These are phyloP conservation scores for Agriotes lineatus DNA, from an alignment of 2,888 invertebrate genomes.

Conservation along the genomic window DNA sequence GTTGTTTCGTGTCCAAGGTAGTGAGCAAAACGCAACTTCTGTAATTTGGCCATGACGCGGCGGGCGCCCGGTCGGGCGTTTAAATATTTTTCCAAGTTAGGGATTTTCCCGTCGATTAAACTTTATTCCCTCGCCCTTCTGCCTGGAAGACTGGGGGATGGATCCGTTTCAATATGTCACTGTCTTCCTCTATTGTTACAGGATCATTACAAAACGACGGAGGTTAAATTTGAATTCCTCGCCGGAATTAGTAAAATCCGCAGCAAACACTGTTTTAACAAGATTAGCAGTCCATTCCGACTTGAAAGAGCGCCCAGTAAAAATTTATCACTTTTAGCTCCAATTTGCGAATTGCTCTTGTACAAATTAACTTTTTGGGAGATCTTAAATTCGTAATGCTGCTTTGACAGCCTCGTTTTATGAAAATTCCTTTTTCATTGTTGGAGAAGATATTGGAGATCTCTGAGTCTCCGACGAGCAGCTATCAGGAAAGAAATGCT, in stretches of 20 bases:
- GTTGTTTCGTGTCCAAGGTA: constrained; percentile 12
- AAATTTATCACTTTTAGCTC: no score
- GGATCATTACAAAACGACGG: constrained; percentile 28
- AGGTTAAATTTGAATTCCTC: constrained; percentile 27
- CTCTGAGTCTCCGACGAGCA: no score
- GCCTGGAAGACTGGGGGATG: constrained; percentile 28
- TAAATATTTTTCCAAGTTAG: constrained; percentile 42
- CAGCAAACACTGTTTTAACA: constrained; percentile 14
- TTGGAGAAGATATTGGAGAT: no score
- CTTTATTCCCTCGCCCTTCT: constrained; percentile 41
- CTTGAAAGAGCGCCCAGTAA: no score
- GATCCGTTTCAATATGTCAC: constrained; percentile 40
- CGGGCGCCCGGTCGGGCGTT: constrained; percentile 15
- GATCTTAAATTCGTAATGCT: no score
- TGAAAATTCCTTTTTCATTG: no score
- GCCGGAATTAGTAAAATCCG: constrained; percentile 20
- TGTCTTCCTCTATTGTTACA: constrained; percentile 25
- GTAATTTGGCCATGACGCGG: constrained; percentile 26
- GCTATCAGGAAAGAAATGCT: no score
- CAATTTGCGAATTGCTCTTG: no score
- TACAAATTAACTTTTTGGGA: no score
- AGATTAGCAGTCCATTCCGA: constrained; percentile 8
- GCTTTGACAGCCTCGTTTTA: no score
- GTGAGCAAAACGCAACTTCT: constrained; percentile 27
- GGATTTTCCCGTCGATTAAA: constrained; percentile 50